Percentiles rank a stretch among this genome's conserved stretches.
phyloP scores from a whole-genome alignment of 37 sponge, comb jelly and placozoan species.

The Ephydatia muelleri region DNA sequence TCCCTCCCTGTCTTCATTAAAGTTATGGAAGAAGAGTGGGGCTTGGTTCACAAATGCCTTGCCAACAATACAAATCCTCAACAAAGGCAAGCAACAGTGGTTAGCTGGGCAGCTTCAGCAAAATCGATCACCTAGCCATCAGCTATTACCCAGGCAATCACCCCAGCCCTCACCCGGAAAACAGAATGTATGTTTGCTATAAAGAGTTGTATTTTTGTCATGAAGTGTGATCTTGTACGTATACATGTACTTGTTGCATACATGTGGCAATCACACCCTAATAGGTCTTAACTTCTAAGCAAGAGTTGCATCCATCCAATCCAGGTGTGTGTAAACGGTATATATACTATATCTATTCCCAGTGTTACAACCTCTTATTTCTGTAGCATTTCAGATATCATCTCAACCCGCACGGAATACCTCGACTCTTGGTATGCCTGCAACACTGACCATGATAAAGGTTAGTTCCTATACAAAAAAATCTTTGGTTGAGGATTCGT shows the following conservation, averaged over 20 bases:
- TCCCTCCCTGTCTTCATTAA: background rate
- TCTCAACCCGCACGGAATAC: background rate
- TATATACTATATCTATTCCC: too few relatives aligned
- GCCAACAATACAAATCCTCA: conserved; percentile 15
- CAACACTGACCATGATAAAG: background rate
- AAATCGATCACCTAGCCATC: too few relatives aligned
- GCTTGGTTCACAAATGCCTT: conserved; percentile 43
- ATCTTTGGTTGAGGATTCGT: background rate
- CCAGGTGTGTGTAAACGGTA: too few relatives aligned
- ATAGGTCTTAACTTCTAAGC: too few relatives aligned
- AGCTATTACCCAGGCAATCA: background rate
- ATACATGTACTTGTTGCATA: background rate
- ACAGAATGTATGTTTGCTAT: background rate
- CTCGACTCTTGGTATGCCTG: background rate
- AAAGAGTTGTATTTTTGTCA: too few relatives aligned
- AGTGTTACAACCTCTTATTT: background rate
- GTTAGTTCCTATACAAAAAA: too few relatives aligned
- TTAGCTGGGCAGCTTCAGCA: background rate
- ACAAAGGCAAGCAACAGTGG: conserved; percentile 6
- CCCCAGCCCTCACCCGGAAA: background rate
- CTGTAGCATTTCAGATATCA: background rate
- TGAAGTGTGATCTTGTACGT: background rate
- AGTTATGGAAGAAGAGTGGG: conserved; percentile 54
- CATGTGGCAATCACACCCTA: too few relatives aligned
- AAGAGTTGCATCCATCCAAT: too few relatives aligned